phyloP scores from a whole-genome alignment of 2,888 invertebrate genomes.

The Polydesmus complanatus region DNA sequence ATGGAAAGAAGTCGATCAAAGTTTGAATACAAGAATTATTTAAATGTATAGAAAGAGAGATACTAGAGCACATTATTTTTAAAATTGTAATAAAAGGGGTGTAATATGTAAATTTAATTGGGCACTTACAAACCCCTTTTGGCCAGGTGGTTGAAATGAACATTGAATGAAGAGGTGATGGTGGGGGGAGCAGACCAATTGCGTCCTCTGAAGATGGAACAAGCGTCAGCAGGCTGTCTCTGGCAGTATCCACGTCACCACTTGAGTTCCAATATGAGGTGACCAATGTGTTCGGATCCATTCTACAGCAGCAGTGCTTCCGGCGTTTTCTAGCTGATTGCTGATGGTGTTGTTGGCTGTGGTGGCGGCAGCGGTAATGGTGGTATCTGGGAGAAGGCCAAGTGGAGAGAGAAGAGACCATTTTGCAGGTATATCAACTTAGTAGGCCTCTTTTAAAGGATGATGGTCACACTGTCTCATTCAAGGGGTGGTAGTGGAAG shows the following conservation, averaged over 20 bases:
- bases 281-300: background rate
- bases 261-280: background rate
- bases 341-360: conserved; percentile 2
- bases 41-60: background rate
- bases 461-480: conserved; percentile 10
- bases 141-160: background rate
- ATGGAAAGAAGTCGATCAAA: background rate
- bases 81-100: background rate
- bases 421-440: conserved; percentile 10
- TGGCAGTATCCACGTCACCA: conserved; percentile 28
- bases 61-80: background rate
- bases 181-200: background rate
- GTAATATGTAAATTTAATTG: background rate
- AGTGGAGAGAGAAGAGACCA: background rate
- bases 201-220: background rate
- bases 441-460: conserved; percentile 8
- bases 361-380: conserved; percentile 1
- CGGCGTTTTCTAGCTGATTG: background rate
- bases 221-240: conserved; percentile 25
- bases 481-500: conserved; percentile 9
- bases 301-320: background rate
- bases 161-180: background rate
- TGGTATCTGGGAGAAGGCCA: conserved; percentile 14
- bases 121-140: background rate
- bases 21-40: background rate